Percentiles rank a stretch among this genome's conserved stretches.
Conservation (phyloP, 2,113 vertebrate species). For the Asarcornis scutulata region DNA sequence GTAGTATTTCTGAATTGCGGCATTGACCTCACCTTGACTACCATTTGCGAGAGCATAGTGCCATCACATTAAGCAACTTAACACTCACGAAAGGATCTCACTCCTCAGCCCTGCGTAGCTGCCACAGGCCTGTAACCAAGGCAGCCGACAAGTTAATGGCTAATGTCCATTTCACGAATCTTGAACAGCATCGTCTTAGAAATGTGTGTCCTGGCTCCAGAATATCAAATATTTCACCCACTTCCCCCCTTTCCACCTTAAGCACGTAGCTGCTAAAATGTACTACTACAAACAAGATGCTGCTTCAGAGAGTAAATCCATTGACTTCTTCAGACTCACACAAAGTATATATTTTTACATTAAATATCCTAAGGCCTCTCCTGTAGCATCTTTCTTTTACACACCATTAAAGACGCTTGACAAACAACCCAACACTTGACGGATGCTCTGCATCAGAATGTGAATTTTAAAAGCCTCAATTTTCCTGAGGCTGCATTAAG, state of each 20-base stretch:
- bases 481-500: constrained; percentile 1
- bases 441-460: not conserved
- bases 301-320: not conserved
- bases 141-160: not conserved
- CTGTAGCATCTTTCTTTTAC: not conserved
- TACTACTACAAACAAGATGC: not conserved
- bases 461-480: not conserved
- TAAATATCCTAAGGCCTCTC: not conserved
- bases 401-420: not conserved
- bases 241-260: not conserved
- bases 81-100: not conserved
- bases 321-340: not conserved
- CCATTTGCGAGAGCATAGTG: not conserved
- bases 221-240: not conserved
- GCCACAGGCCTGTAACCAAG: not conserved
- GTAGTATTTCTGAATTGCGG: not conserved
- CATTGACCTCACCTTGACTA: not conserved
- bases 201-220: not conserved
- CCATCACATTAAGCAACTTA: not conserved
- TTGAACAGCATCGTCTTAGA: not conserved
- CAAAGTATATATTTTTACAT: not conserved
- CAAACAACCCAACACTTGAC: not conserved
- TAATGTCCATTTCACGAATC: not conserved
- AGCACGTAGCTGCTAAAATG: not conserved
- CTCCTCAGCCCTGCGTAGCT: not conserved